Percentiles rank a stretch among this genome's conserved stretches.
Evolutionary conservation across 1,140 invertebrate genomes (phyloP).

Genomic region (Rhopalosiphum maidis): DNA sequence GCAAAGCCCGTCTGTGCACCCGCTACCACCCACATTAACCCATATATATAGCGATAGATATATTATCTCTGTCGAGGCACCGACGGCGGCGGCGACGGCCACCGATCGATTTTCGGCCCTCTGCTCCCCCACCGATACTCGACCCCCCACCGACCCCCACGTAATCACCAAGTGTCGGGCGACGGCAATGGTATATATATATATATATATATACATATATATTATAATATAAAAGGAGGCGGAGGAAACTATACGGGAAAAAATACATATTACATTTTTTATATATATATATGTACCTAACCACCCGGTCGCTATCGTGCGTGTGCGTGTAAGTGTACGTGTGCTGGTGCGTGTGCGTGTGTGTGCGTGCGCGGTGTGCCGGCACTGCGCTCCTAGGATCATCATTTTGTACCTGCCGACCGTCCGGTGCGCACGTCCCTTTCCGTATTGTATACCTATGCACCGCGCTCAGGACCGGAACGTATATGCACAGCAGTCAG

Average conservation of each 20-base stretch:
- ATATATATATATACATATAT: not conserved
- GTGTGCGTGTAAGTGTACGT: not conserved
- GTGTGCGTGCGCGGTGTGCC: no score
- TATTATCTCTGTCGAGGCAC: slow-evolving; percentile 15
- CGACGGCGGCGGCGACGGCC: not conserved
- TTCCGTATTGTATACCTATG: not conserved
- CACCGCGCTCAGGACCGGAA: not conserved
- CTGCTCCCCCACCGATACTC: not conserved
- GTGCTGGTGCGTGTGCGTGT: not conserved
- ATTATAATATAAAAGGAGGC: slow-evolving; percentile 3
- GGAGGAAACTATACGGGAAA: not conserved
- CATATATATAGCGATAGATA: not conserved
- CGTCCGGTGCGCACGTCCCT: slow-evolving; percentile 18
- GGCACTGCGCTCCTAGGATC: not conserved
- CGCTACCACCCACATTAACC: not conserved
- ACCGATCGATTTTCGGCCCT: slow-evolving; percentile 45
- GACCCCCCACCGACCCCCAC: not conserved
- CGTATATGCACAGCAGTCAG: not conserved
- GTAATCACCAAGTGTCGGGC: not conserved
- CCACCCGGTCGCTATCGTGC: not conserved
- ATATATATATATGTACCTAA: not conserved
- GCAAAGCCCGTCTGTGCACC: not conserved
- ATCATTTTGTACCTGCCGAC: slow-evolving; percentile 53
- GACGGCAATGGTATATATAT: no score
- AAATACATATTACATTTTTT: not conserved